These are phyloP conservation scores for Tenodera sinensis DNA, from an alignment of 2,888 invertebrate species.

Conservation along the genomic window DNA sequence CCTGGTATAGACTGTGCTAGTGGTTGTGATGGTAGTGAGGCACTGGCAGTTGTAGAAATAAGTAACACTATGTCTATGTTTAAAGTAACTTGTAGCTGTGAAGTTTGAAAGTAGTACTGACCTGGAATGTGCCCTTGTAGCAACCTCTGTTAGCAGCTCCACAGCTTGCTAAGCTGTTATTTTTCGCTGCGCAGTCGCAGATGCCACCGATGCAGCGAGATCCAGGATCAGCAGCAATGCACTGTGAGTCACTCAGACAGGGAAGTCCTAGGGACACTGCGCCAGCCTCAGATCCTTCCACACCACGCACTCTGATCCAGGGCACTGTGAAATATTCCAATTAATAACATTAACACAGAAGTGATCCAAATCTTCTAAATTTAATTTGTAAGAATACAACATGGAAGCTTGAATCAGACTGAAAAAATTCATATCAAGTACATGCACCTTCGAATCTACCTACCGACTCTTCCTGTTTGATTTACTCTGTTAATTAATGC, in stretches of 20 bases:
- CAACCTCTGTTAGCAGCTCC: conserved; percentile 73
- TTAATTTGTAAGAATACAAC: too few relatives aligned
- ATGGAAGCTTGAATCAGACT: too few relatives aligned
- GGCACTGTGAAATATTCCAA: neutral
- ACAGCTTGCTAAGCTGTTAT: conserved; percentile 57
- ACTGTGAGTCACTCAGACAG: conserved; percentile 73
- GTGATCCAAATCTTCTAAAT: too few relatives aligned
- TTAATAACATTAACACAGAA: too few relatives aligned
- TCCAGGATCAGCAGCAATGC: conserved; percentile 72
- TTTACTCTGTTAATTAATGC: neutral
- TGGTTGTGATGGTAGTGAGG: too few relatives aligned
- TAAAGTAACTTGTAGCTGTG: too few relatives aligned
- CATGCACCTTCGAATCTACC: too few relatives aligned
- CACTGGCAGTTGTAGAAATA: too few relatives aligned
- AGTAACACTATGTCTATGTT: too few relatives aligned
- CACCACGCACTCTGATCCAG: neutral
- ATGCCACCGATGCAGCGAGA: conserved; percentile 70
- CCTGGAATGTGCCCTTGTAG: conserved; percentile 80
- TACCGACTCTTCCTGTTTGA: too few relatives aligned
- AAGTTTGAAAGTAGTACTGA: conserved; percentile 39
- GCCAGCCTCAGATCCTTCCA: neutral
- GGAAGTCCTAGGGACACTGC: conserved; percentile 72
- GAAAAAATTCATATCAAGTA: too few relatives aligned
- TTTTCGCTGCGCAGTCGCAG: conserved; percentile 69
- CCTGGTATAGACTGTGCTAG: too few relatives aligned